phyloP scores from a whole-genome alignment of 2,113 vertebrate genomes.

The Nematolebias whitei region DNA sequence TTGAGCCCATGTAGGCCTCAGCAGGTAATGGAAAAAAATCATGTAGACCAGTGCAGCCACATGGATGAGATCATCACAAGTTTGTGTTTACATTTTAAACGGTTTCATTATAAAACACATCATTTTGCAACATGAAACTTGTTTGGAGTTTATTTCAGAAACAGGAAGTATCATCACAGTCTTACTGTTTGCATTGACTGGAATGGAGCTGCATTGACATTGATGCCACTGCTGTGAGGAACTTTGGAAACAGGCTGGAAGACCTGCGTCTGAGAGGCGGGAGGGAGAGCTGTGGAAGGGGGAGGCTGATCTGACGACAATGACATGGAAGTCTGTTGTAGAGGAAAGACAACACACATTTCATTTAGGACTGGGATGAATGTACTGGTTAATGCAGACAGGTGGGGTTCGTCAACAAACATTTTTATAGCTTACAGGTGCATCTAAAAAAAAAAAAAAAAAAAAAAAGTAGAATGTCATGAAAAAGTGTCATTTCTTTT shows the following conservation, averaged over 20 bases:
- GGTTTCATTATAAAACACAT: neutral
- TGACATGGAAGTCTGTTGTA: slow-evolving; percentile 88
- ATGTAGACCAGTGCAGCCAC: neutral
- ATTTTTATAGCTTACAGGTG: too few relatives aligned
- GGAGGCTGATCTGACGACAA: slow-evolving; percentile 90
- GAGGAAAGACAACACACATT: slow-evolving; percentile 20
- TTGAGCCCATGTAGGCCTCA: neutral
- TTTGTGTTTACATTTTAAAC: neutral
- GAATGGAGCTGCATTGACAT: slow-evolving; percentile 99
- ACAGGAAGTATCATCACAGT: neutral
- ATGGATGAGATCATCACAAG: neutral
- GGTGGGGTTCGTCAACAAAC: neutral
- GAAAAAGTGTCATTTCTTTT: too few relatives aligned
- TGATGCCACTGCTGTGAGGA: slow-evolving; percentile 95
- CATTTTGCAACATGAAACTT: neutral
- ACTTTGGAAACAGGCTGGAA: slow-evolving; percentile 93
- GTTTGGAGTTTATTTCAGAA: neutral
- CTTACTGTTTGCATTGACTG: slow-evolving; percentile 99
- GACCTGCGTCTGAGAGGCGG: slow-evolving; percentile 88
- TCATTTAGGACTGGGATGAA: slow-evolving; percentile 15
- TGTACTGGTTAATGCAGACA: neutral
- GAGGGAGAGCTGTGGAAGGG: slow-evolving; percentile 85
- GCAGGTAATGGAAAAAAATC: neutral
- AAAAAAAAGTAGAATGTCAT: too few relatives aligned
- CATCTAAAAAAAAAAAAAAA: too few relatives aligned